These are phyloP conservation scores for Phyllostomus hastatus DNA, from an alignment of 2,113 vertebrate species.

Conservation along the genomic window DNA sequence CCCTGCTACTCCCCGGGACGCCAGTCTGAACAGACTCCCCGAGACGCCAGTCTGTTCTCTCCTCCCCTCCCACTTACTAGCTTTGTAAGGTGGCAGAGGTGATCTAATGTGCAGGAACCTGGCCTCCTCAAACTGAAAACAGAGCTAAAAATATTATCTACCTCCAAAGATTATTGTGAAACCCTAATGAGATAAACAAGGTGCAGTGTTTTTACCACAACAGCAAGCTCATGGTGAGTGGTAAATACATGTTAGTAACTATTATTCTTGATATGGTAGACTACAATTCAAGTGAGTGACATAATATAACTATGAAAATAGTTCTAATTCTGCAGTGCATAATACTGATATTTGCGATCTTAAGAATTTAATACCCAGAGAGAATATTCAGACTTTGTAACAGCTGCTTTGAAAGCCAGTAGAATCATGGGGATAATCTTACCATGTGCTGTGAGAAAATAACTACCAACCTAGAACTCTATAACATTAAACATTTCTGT, in stretches of 20 bases:
- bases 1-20: fast-evolving
- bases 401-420: background rate
- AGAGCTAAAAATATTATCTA: background rate
- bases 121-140: background rate
- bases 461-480: background rate
- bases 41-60: background rate
- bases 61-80: background rate
- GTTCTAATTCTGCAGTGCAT: background rate
- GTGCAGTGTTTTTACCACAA: background rate
- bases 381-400: background rate
- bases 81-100: background rate
- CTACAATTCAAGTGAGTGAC: background rate
- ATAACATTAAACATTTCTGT: background rate
- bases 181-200: background rate
- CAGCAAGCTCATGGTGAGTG: background rate
- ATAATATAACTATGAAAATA: background rate
- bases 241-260: background rate
- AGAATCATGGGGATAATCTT: background rate
- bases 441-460: background rate
- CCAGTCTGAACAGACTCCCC: background rate
- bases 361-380: background rate
- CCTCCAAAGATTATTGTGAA: background rate
- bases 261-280: background rate
- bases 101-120: background rate
- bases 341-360: background rate